Base-by-base conservation (phyloP, 2,888 invertebrate genomes). In the Pachydiplax longipennis region DNA sequence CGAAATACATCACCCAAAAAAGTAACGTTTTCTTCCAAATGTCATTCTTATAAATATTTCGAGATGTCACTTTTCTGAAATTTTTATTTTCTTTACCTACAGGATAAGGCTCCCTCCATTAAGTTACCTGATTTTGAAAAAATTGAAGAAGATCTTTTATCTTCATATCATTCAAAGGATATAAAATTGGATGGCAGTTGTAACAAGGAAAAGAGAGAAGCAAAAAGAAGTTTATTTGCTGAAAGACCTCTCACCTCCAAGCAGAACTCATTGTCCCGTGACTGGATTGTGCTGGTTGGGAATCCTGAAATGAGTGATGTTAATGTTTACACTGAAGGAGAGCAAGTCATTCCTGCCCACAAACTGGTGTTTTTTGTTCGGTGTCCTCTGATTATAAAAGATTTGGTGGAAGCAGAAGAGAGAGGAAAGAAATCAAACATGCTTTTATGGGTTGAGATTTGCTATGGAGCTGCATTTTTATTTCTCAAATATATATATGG, bases 401-500 rank as follows among this genome's bases (percentile, higher is more conserved):
- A 94, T 91, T 91, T 94, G 48, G 92, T 92, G 8, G 90, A 90
- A 15, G 91, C 91, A 53, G 81, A 92, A 48, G 80, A 81, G 44
- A 91, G 91, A 80, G 82, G 80, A 37, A 90, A 81, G 31, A 91
- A 92, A 73, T 90, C 92, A 35, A 92, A 91, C 91, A 90, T 91
- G 91, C 65, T 91, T 18, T 6, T 73, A 83, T 94, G 94, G 93
- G 37, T 90, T 12, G 92, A 93, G 40, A 91, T 92, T 48, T 92
- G 93, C 65, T 92, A 92, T 80, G 90, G 91, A 31, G 91, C 93
- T n/a, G 94, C 93, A 37, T 82, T 93, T 48, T 93, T 93, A 31
- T 94, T 94, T 91, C 91, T 94, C 18, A 93, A 94, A 92, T 94
- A 93, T 91, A 91, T 94, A 91, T 94, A 94, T 91, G 93, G 93